Conservation (phyloP, 2,113 vertebrate species). For the Gymnorhina tibicen region DNA sequence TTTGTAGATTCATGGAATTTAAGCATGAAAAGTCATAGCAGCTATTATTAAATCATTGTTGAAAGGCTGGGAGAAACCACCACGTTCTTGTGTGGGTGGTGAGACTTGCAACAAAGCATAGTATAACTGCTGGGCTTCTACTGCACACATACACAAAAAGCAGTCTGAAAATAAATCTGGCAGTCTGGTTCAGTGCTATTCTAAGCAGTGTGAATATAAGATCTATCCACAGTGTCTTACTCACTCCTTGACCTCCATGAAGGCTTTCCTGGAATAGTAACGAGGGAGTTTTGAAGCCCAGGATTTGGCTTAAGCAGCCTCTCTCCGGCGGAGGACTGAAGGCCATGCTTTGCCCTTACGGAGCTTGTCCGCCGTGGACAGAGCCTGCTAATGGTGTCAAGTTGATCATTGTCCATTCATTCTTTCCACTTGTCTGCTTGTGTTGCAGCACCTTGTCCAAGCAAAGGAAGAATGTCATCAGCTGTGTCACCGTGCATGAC, state of each 20-base stretch:
- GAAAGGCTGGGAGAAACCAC: conserved; percentile 2
- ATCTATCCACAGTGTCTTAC: conserved; percentile 29
- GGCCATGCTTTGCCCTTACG: background rate
- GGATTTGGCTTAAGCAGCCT: conserved; percentile 9
- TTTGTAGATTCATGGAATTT: conserved; percentile 36
- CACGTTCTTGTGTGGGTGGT: conserved; percentile 35
- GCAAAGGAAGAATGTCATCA: conserved; percentile 98
- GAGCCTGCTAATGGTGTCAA: background rate
- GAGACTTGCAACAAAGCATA: conserved; percentile 58
- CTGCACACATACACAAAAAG: conserved; percentile 39
- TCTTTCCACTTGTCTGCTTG: background rate
- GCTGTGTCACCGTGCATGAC: conserved; percentile 97
- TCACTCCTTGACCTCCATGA: conserved; percentile 44
- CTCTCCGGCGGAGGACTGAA: background rate
- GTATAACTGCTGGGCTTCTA: conserved; percentile 42
- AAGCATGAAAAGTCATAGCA: background rate
- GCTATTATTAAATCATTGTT: conserved; percentile 59
- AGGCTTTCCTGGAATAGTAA: conserved; percentile 54
- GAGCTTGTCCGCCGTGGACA: accelerated
- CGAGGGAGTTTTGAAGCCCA: background rate
- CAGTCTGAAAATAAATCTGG: conserved; percentile 54
- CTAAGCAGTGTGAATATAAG: conserved; percentile 19
- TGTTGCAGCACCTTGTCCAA: conserved; percentile 87
- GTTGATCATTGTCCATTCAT: background rate
- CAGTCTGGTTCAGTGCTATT: conserved; percentile 50